Percentiles rank a stretch among this genome's conserved stretches.
phyloP scores from a whole-genome alignment of 2,113 vertebrate species.

The Xenopus borealis region DNA sequence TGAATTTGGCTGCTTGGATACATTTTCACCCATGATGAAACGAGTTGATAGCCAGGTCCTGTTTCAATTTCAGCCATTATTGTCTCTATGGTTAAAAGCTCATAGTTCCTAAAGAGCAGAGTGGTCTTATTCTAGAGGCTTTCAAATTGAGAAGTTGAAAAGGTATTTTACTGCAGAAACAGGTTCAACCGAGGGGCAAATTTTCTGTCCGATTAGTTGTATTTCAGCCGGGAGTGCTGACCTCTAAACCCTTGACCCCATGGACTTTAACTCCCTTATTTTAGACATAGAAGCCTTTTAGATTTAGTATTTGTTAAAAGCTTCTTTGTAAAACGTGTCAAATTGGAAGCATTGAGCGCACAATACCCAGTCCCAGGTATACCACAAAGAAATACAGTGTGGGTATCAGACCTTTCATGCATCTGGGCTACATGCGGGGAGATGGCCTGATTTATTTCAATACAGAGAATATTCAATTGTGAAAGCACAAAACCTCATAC shows the following conservation, averaged over 20 bases:
- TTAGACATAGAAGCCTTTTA: conserved; percentile 71
- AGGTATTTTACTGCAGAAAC: conserved; percentile 92
- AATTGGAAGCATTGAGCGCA: conserved; percentile 49
- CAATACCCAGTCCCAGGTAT: not conserved
- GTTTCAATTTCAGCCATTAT: conserved; percentile 83
- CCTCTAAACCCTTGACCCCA: conserved; percentile 98
- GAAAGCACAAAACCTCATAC: no score
- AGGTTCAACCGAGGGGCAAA: conserved; percentile 99
- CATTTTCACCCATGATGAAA: conserved; percentile 55
- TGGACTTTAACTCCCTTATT: conserved; percentile 79
- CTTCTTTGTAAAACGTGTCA: conserved; percentile 57
- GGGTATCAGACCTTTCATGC: no score
- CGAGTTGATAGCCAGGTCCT: conserved; percentile 75
- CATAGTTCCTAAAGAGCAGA: conserved; percentile 79
- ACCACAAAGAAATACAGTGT: not conserved
- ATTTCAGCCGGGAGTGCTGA: conserved; percentile 96
- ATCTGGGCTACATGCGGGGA: no score
- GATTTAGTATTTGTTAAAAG: conserved; percentile 65
- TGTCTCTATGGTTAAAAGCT: conserved; percentile 87
- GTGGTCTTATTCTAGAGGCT: conserved; percentile 82
- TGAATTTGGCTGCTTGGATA: conserved; percentile 53
- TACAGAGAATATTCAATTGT: no score
- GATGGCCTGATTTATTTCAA: no score
- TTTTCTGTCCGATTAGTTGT: conserved; percentile 88
- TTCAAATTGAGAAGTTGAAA: conserved; percentile 89